Percentiles rank a stretch among this genome's conserved stretches.
phyloP scores from a whole-genome alignment of 2,888 invertebrate species.

The Euplagia quadripunctaria region DNA sequence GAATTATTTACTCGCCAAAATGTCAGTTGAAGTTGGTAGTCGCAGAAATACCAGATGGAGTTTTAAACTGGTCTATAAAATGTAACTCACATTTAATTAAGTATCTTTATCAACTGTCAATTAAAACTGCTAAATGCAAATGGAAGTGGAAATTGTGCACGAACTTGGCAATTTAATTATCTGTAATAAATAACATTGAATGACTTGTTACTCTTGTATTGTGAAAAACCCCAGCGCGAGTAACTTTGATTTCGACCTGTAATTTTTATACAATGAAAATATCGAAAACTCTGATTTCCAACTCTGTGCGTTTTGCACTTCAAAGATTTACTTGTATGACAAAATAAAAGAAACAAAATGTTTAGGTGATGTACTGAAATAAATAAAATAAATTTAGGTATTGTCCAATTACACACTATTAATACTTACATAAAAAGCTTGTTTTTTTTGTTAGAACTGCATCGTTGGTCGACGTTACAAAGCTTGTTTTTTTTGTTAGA shows the following conservation, averaged over 20 bases:
- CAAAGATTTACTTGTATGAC: too few species aligned
- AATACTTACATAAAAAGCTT: too few species aligned
- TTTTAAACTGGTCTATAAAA: background rate
- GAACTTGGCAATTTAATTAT: background rate
- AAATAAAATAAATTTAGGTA: too few species aligned
- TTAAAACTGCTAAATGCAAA: constrained; percentile 10
- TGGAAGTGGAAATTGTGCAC: constrained; percentile 2
- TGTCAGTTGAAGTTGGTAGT: background rate
- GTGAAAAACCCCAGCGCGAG: background rate
- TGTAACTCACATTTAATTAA: constrained; percentile 2
- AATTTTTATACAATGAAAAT: background rate
- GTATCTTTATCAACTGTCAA: constrained; percentile 5
- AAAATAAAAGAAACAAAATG: too few species aligned
- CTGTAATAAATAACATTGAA: constrained; percentile 5
- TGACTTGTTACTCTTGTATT: background rate
- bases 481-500: too few species aligned
- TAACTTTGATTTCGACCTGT: background rate
- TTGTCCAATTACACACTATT: too few species aligned
- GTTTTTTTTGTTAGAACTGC: too few species aligned
- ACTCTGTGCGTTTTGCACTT: background rate
- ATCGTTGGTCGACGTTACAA: too few species aligned
- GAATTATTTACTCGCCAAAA: background rate
- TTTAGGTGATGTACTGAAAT: too few species aligned
- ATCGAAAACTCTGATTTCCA: background rate
- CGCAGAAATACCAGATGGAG: background rate